Base-by-base conservation (phyloP, 2,888 invertebrate species). In the Nasonia oneida region DNA sequence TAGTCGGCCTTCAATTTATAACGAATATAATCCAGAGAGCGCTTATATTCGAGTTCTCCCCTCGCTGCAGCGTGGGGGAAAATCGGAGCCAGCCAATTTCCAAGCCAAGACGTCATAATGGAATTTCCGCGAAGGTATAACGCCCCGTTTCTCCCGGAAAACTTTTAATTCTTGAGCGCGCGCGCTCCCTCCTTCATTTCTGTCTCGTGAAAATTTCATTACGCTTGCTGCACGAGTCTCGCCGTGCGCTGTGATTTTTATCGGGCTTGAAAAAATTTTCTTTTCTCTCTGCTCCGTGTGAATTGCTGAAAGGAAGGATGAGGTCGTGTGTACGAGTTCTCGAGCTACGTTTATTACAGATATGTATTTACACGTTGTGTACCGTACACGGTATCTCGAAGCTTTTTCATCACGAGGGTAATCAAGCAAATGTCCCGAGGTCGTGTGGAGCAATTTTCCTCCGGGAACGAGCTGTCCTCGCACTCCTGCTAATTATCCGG, bases 61-160 rank as follows among this genome's bases (percentile, higher is more conserved):
- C 8, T 14, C 18, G 14, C 53, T 15, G 37, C 23, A 8, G n/a
- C 23, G 57, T 2, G 8, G 1, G 57, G 6, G 57, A n/a, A 61
- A 61, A 61, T 61, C 57, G 57, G 57, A 61, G 57, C 57, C 57
- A 61, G 57, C 57, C 57, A 61, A 61, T 61, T 61, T 61, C 15
- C 57, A 61, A 61, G 57, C 57, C 57, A 61, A 61, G 57, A 61
- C 57, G 57, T 18, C 57, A 61, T 61, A 61, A 61, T 61, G 57
- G 57, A 61, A 61, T 61, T 61, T 61, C 57, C 57, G 57, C 8
- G 47, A 47, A 47, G 8, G 57, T n/a, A 18, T 57, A 61, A 61
- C 57, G 57, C 57, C n/a, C 53, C 4, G 5, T 18, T 53, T 53
- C 53, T 61, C n/a, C n/a, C 57, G 57, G 57, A 18, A 61, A 61